Evolutionary conservation across 2,113 vertebrate species (phyloP).

Genomic region (Holacanthus passer): DNA sequence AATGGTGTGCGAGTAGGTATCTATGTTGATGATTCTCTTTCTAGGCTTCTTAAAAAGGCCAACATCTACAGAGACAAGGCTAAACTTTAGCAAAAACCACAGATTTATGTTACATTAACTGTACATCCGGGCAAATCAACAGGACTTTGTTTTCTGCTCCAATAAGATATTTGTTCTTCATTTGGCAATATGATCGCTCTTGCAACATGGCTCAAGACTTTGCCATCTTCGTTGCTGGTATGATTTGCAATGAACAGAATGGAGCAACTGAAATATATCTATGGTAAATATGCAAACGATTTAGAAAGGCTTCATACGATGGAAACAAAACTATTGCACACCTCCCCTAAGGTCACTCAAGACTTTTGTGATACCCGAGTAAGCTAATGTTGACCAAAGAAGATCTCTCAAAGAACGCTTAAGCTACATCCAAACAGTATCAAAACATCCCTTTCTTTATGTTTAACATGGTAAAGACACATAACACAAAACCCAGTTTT

Average conservation of each 20-base stretch:
- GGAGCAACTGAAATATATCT: constrained; percentile 45
- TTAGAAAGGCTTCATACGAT: constrained; percentile 60
- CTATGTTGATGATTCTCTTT: constrained; percentile 46
- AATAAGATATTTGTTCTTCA: constrained; percentile 78
- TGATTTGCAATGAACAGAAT: constrained; percentile 58
- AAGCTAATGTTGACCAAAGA: constrained; percentile 23
- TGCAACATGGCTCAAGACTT: constrained; percentile 73
- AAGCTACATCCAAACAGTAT: constrained; percentile 43
- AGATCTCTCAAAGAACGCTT: constrained; percentile 23
- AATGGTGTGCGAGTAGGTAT: constrained; percentile 58
- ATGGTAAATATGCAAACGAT: constrained; percentile 48
- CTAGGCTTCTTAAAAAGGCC: constrained; percentile 59
- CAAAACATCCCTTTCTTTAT: constrained; percentile 46
- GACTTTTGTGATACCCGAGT: constrained; percentile 43
- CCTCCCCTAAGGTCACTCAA: constrained; percentile 64
- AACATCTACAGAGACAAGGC: constrained; percentile 56
- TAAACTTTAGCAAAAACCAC: constrained; percentile 65
- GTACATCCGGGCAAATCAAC: constrained; percentile 64
- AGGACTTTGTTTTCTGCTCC: constrained; percentile 48
- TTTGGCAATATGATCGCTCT: constrained; percentile 77
- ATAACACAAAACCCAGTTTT: constrained; percentile 11
- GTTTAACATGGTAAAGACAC: constrained; percentile 27
- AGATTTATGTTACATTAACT: constrained; percentile 62
- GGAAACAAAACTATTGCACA: constrained; percentile 66
- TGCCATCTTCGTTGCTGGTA: constrained; percentile 75